Conservation (phyloP, 2,113 vertebrate genomes). For the Tonatia bakeri region DNA sequence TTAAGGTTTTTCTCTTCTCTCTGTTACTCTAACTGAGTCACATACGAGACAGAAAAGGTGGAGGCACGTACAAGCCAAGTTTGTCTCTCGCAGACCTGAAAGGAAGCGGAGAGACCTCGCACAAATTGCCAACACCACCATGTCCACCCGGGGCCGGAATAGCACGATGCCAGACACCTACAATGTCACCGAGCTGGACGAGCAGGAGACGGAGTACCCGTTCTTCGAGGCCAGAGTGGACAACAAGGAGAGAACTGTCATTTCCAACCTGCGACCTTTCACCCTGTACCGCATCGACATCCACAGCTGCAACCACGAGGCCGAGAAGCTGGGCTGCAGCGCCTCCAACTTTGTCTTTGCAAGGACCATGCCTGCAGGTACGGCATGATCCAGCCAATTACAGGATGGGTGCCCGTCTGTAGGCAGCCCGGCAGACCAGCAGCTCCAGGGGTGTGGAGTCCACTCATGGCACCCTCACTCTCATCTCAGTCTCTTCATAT, state of each 20-base stretch:
- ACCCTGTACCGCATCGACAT: constrained; percentile 97
- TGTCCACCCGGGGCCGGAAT: constrained; percentile 81
- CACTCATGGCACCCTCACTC: accelerated
- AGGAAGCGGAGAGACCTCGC: constrained; percentile 90
- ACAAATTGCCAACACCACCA: constrained; percentile 86
- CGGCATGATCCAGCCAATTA: accelerated
- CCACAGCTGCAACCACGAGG: constrained; percentile 96
- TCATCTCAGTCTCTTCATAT: neutral
- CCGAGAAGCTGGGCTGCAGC: constrained; percentile 89
- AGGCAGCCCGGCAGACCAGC: neutral
- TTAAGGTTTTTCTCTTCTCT: neutral
- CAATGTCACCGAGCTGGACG: constrained; percentile 85
- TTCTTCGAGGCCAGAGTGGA: constrained; percentile 91
- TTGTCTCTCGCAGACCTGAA: constrained; percentile 80
- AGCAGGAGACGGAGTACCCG: constrained; percentile 85
- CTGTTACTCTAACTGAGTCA: neutral
- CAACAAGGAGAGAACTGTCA: constrained; percentile 87
- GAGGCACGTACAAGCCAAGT: neutral
- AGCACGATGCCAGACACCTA: constrained; percentile 68
- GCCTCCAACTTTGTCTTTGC: constrained; percentile 95
- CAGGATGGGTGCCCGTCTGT: accelerated
- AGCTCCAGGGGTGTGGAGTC: neutral
- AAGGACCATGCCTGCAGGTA: constrained; percentile 97
- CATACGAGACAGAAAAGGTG: neutral
- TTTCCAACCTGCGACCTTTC: constrained; percentile 90